These are phyloP conservation scores for Tapera naevia DNA, from an alignment of 2,797 vertebrate genomes.

Conservation along the genomic window DNA sequence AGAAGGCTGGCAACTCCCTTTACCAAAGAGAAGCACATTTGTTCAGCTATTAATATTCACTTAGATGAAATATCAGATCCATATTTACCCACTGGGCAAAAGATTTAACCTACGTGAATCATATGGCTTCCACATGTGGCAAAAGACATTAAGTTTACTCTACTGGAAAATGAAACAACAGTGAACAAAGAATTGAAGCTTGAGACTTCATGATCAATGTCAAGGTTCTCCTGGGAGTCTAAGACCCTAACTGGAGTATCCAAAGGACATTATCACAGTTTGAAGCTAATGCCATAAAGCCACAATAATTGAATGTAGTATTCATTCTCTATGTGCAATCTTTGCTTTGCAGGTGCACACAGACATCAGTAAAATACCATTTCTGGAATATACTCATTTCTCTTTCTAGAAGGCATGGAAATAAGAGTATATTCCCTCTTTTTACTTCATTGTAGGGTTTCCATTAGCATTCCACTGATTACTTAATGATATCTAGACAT, in stretches of 20 bases:
- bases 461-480: background rate
- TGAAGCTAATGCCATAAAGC: background rate
- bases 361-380: background rate
- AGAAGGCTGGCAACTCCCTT: background rate
- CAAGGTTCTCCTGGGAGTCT: background rate
- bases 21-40: background rate
- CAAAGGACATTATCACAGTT: background rate
- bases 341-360: background rate
- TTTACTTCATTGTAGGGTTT: background rate
- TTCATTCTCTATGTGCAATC: background rate
- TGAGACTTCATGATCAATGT: background rate
- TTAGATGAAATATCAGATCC: background rate
- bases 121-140: background rate
- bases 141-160: background rate
- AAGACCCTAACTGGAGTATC: background rate
- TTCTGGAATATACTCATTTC: background rate
- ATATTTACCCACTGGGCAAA: background rate
- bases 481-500: background rate
- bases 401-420: background rate
- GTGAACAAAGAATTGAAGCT: background rate
- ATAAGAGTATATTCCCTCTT: background rate
- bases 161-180: conserved; percentile 3
- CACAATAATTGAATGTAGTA: background rate
- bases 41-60: background rate
- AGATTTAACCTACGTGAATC: background rate